A percentile compares a stretch with the other conserved stretches of the same genome.
phyloP scores from a whole-genome alignment of 2,113 vertebrate species.

The Amblyornis subalaris region DNA sequence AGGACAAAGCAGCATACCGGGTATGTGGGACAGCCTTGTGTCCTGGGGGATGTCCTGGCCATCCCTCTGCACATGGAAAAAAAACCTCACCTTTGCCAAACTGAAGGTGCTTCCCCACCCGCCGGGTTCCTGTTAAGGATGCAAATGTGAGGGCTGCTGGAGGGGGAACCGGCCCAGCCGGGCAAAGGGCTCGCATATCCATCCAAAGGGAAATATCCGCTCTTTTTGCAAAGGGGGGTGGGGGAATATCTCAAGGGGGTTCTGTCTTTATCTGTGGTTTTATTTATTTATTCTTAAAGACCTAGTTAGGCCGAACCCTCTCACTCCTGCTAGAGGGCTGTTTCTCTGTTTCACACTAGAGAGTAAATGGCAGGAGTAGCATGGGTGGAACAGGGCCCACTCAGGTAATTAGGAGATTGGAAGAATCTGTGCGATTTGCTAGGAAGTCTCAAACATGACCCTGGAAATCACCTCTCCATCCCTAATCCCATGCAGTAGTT shows the following conservation, averaged over 20 bases:
- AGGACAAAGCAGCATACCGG: accelerated
- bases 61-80: accelerated
- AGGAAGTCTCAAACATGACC: not conserved
- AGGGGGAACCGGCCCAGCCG: not conserved
- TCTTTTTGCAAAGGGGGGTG: not conserved
- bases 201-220: constrained; percentile 26
- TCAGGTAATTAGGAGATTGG: not conserved
- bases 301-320: not conserved
- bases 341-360: not conserved
- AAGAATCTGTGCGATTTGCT: not conserved
- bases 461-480: not conserved
- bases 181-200: not conserved
- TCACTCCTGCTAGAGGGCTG: not conserved
- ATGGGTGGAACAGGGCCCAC: not conserved
- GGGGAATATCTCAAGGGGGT: not conserved
- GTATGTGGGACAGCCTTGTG: not conserved
- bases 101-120: constrained; percentile 5
- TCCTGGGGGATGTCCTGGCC: not conserved
- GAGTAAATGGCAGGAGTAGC: not conserved
- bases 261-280: not conserved
- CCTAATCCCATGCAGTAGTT: not conserved
- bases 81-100: not conserved
- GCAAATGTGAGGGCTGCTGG: constrained; percentile 20
- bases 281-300: constrained; percentile 35
- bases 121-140: not conserved